Evolutionary conservation across 2,113 vertebrate species (phyloP), one percentile per base, ranked within the genome.

Genomic region (Centropristis striata): DNA sequence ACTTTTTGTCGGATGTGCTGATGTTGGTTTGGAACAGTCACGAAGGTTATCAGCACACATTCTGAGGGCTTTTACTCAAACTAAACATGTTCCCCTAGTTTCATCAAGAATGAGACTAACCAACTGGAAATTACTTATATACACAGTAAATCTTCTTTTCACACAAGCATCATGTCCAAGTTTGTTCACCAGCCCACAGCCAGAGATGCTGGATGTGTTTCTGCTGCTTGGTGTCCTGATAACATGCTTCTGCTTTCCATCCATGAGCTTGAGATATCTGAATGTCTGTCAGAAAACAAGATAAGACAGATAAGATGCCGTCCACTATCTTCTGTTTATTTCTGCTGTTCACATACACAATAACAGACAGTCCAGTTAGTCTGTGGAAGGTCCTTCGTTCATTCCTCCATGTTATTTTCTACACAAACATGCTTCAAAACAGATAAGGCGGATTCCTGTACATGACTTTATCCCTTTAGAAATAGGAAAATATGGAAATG

Each of bases 291-390:
- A 4, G 15, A 41, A 51, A 10, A 20, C 20, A n/a, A 23, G 37
- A 42, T 5, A 5, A 60, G 28, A 59, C 74, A 67, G 54, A 58
- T 66, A 67, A 28, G 27, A 39, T 44, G 21, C 21, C 39, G 8
- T 36, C 16, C 25, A 7, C 8, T 42, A 11, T 18, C 23, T 21
- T 21, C 12, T 69, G 37, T 63, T 25, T 55, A 44, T 63, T 21
- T 25, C 46, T 27, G 41, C 39, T 28, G 4, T 16, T 20, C 16
- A 27, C 11, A 55, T 21, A 47, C 18, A 71, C 41, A 9, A 1
- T 23, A 18, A 44, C 14, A 51, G 49, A 23, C 37, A 15, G 37
- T 8, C 47, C 39, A 28, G 14, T 44, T 27, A 37, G 27, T 27
- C n/a, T 46, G 39, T 66, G 27, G n/a, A 66, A 66, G 49, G 66